Base-by-base conservation (phyloP, 2,888 invertebrate species). In the Hofmannophila pseudospretella region DNA sequence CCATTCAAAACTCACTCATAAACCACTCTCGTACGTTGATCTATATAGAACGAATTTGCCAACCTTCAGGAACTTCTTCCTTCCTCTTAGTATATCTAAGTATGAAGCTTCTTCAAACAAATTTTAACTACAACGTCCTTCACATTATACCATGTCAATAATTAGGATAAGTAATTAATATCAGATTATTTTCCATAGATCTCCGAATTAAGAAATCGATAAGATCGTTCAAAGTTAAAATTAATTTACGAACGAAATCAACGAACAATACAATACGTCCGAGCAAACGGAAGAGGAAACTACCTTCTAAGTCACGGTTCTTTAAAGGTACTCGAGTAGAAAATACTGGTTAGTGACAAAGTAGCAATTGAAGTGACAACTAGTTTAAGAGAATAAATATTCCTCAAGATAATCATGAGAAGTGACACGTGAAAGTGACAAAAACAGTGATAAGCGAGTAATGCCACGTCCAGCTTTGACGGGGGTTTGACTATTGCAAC, bases 401-500 rank as follows among this genome's bases (percentile, higher is more conserved):
- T 4, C 5, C 22, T 10, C 12, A 26, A 22, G 25, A 10, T 13
- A 36, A n/a, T 3, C 13, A 37, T n/a, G 22, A 30, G 23, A 23
- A 23, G 32, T 37, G 20, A 36, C 31, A 34, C 16, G 23, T 34
- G 22, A 30, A 32, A 36, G 20, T 32, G 29, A 39, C 14, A 26
- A 16, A 23, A 23, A 23, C n/a, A n/a, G 23, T 23, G 23, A 23
- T 23, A 23, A 32, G 32, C 41, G 54, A 50, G 68, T 59, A 62
- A 73, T 66, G 67, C 53, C 57, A 60, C 58, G 56, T 49, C 46
- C 46, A 45, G 51, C 37, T 42, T 53, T 58, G 54, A 55, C 43
- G 54, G 57, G 60, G 37, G 49, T 50, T 56, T 53, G 38, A 47
- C 42, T 35, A 52, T 57, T 49, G 51, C 44, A 40, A 38, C 41